phyloP scores from a whole-genome alignment of 2,113 vertebrate species.

The Noctilio leporinus region DNA sequence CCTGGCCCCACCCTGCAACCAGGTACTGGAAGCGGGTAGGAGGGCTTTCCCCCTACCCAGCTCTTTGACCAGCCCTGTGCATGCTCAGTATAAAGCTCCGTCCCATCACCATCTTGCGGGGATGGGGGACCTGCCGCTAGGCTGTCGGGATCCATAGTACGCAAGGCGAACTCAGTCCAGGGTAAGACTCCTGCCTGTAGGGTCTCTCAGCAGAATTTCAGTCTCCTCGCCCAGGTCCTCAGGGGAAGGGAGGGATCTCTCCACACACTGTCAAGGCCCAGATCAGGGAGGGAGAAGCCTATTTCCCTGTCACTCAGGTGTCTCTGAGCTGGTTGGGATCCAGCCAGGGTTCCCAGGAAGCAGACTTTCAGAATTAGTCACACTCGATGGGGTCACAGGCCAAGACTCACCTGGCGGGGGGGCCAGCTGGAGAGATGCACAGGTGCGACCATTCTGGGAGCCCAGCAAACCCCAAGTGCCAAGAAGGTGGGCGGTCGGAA shows the following conservation, averaged over 20 bases:
- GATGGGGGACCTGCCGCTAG: no score
- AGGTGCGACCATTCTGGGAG: not conserved
- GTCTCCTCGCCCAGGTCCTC: not conserved
- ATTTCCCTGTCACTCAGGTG: accelerated
- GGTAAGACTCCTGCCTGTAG: not conserved
- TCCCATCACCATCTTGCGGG: no score
- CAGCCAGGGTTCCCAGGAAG: not conserved
- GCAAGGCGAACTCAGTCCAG: accelerated
- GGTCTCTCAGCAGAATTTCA: not conserved
- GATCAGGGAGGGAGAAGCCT: not conserved
- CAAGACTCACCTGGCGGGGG: not conserved
- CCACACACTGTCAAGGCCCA: not conserved
- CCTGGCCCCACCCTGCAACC: no score
- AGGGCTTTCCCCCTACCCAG: no score
- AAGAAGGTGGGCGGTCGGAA: not conserved
- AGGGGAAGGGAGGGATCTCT: not conserved
- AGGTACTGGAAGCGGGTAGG: no score
- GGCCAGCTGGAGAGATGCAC: not conserved
- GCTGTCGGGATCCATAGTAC: accelerated
- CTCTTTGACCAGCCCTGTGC: no score
- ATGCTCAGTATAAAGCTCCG: no score
- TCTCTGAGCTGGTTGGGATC: not conserved
- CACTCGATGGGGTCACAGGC: not conserved
- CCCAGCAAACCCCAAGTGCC: accelerated
- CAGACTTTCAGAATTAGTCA: not conserved